These are phyloP conservation scores for Castor canadensis DNA, from an alignment of 2,113 vertebrate genomes.

Conservation along the genomic window DNA sequence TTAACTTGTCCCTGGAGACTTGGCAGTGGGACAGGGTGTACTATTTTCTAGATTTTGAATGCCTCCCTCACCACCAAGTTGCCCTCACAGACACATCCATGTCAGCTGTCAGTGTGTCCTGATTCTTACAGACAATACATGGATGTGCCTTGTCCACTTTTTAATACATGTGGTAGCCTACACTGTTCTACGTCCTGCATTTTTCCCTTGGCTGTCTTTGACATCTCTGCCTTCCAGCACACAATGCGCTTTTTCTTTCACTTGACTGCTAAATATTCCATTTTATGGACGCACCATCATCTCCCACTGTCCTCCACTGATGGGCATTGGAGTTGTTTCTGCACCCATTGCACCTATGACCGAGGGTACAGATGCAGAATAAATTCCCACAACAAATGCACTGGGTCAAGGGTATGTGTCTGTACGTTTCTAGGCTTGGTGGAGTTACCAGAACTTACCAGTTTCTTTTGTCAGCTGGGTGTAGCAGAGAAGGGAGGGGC, in stretches of 20 bases:
- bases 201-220: neutral
- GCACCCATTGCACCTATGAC: fast-evolving
- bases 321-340: too few relatives aligned
- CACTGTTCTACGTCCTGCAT: neutral
- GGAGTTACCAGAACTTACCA: neutral
- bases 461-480: neutral
- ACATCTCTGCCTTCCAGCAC: neutral
- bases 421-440: too few relatives aligned
- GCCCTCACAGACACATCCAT: neutral
- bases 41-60: neutral
- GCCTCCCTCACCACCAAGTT: neutral
- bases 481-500: neutral
- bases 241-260: neutral
- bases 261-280: fast-evolving
- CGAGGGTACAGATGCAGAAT: neutral
- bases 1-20: neutral
- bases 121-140: neutral
- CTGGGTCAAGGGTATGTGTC: neutral
- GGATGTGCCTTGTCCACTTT: neutral
- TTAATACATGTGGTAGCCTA: neutral
- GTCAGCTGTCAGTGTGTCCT: neutral
- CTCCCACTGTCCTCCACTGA: neutral
- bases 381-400: neutral
- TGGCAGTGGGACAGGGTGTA: too few relatives aligned
- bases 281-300: fast-evolving